Evolutionary conservation across 2,113 vertebrate genomes (phyloP), one percentile per base, ranked within the genome.

Genomic region (Semicossyphus pulcher): DNA sequence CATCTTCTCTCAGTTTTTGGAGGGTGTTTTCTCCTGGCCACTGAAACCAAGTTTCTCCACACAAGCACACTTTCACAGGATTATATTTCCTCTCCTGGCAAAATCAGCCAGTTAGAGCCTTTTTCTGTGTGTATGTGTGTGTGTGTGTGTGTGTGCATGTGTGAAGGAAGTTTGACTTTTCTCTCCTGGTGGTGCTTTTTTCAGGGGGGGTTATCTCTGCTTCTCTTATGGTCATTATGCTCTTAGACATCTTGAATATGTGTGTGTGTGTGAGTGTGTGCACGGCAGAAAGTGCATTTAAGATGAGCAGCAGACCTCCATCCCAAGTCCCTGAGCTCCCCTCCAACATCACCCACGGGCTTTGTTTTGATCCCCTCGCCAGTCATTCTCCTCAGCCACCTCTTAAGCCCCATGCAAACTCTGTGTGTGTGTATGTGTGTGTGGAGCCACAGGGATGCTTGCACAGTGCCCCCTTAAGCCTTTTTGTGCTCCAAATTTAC

Each of bases 321-420:
- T 80, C 59, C 79, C 58, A 39, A 61, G 72, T 86, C 72, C 71
- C 77, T 75, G 81, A 92, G 80, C 78, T 85, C 48, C 86, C 72
- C 74, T 90, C 85, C 76, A 90, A 91, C 81, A 78, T 90, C 68
- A 85, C 91, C 88, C 81, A 66, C 62, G 80, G 91, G 88, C 67
- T 89, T 89, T 79, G 85, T 84, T 91, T 91, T 91, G 86, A 92
- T 92, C 86, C 75, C 80, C 52, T 61, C 36, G 79, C 87, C 86
- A 86, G 67, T 78, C 66, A 52, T 78, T 82, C 49, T 80, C 80
- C 84, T 81, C 78, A 71, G 74, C 64, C 80, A 78, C 74, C 75
- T 78, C 78, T 64, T 83, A 90, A 89, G 74, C 81, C 70, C 67
- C 7, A 25, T 81, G 84, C 78, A 75, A 67, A 64, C 53, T 61